phyloP scores from a whole-genome alignment of 2,797 vertebrate genomes.

The Mionectes olivaceus region DNA sequence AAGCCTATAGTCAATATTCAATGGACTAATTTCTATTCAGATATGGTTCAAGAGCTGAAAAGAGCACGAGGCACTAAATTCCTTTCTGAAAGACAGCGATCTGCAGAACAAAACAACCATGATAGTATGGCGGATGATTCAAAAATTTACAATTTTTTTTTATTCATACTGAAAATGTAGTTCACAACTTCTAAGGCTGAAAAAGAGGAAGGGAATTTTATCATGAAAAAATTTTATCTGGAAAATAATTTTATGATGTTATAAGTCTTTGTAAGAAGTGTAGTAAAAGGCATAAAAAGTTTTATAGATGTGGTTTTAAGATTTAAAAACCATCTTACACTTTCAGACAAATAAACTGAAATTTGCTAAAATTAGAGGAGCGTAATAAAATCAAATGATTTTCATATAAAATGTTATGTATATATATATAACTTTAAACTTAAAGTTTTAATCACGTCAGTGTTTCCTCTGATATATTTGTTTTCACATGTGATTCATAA shows the following conservation, averaged over 20 bases:
- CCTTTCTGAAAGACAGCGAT: not conserved
- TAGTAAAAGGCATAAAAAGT: not conserved
- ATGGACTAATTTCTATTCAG: not conserved
- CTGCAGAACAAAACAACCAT: not conserved
- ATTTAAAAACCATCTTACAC: not conserved
- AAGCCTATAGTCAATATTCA: not conserved
- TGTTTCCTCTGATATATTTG: constrained; percentile 19
- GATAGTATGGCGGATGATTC: not conserved
- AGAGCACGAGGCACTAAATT: not conserved
- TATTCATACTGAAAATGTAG: not conserved
- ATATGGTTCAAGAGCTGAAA: not conserved
- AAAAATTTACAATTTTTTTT: not conserved
- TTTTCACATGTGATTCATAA: constrained; percentile 53
- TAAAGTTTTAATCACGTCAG: not conserved
- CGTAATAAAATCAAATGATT: not conserved
- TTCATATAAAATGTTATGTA: not conserved
- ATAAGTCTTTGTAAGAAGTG: not conserved
- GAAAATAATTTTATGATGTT: not conserved
- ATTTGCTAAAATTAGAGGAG: not conserved
- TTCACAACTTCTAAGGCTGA: not conserved
- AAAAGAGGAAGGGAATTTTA: not conserved
- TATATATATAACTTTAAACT: not conserved
- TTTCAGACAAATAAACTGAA: not conserved
- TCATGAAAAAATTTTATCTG: not conserved
- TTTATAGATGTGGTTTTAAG: not conserved